Percentiles rank a stretch among this genome's conserved stretches.
Conservation (phyloP, 2,113 vertebrate species). For the Phalacrocorax pelagicus region DNA sequence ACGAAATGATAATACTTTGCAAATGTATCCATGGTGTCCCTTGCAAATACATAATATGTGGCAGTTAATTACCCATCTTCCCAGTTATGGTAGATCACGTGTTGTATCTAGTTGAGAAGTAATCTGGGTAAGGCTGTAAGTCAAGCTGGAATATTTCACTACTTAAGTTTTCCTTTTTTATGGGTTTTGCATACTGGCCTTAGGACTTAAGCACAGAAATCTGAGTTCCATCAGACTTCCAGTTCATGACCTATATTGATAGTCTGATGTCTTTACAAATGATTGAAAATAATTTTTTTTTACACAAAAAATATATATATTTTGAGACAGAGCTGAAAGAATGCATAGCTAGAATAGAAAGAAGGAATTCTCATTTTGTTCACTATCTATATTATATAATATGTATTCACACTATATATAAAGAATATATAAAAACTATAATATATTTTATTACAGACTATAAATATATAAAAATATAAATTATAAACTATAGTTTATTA, state of each 20-base stretch:
- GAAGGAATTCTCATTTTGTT: background rate
- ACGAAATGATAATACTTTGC: slow-evolving; percentile 36
- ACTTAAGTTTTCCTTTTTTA: background rate
- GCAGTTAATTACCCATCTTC: background rate
- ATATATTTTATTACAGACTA: too few relatives aligned
- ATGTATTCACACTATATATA: background rate
- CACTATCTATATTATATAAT: too few relatives aligned
- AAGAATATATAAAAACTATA: too few relatives aligned
- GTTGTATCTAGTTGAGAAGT: background rate
- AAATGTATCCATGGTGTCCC: background rate
- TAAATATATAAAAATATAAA: too few relatives aligned
- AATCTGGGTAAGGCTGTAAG: background rate
- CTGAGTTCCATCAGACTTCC: background rate
- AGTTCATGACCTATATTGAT: background rate
- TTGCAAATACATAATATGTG: slow-evolving; percentile 39
- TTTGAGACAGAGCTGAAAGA: background rate
- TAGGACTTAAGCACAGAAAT: background rate
- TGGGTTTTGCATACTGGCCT: background rate
- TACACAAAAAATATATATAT: background rate
- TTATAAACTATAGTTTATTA: too few relatives aligned
- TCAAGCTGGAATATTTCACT: background rate
- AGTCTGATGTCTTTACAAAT: background rate
- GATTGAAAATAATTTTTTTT: background rate
- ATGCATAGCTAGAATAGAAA: background rate
- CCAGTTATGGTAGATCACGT: background rate